Conservation (phyloP, 1,140 invertebrate species). For the Agraylea sexmaculata region DNA sequence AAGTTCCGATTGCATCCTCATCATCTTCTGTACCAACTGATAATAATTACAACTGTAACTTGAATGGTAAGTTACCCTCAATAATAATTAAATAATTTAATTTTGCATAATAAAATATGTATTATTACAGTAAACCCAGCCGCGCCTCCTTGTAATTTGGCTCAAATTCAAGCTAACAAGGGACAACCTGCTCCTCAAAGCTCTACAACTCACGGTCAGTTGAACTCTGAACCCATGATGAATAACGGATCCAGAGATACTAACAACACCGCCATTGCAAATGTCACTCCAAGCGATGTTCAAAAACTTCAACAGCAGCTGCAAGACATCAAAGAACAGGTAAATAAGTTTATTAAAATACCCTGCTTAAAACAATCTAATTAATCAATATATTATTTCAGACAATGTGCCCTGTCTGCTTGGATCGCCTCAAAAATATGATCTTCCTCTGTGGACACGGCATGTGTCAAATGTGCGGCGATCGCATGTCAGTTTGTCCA, state of each 20-base stretch:
- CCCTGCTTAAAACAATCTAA: conserved; percentile 7
- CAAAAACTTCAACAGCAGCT: conserved; percentile 92
- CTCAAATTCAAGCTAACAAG: conserved; percentile 34
- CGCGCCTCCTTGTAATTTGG: conserved; percentile 32
- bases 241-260: conserved; percentile 68
- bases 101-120: conserved; percentile 12
- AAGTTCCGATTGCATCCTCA: conserved; percentile 2
- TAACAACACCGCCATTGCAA: conserved; percentile 23
- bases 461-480: conserved; percentile 95
- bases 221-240: conserved; percentile 45
- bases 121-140: conserved; percentile 22
- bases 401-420: conserved; percentile 96
- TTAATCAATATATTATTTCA: conserved; percentile 37
- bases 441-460: conserved; percentile 97
- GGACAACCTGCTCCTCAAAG: conserved; percentile 30
- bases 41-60: conserved; percentile 20
- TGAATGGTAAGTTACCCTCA: conserved; percentile 21
- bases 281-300: conserved; percentile 48
- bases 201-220: conserved; percentile 24
- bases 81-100: neutral
- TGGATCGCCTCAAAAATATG: conserved; percentile 97
- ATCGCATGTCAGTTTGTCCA: conserved; percentile 92
- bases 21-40: neutral
- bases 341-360: conserved; percentile 28
- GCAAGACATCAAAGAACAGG: conserved; percentile 96